phyloP scores from a whole-genome alignment of 2,113 vertebrate genomes.

The Falcunculus frontatus region DNA sequence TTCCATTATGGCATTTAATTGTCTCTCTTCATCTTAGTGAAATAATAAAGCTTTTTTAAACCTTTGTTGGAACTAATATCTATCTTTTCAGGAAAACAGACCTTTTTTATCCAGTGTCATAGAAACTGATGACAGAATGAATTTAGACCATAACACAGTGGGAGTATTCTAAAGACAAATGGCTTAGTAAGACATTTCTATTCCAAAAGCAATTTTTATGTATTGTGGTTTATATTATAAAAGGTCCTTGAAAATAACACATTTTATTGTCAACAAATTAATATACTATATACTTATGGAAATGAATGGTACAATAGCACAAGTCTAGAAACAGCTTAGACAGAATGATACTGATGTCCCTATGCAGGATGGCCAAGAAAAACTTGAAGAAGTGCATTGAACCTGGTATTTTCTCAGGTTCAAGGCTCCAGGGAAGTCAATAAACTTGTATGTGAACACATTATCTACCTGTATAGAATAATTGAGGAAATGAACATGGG shows the following conservation, averaged over 20 bases:
- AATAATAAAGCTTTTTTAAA: neutral
- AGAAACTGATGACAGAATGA: slow-evolving; percentile 25
- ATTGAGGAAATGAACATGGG: neutral
- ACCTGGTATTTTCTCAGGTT: neutral
- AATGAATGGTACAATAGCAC: neutral
- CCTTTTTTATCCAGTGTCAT: slow-evolving; percentile 19
- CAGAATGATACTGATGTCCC: neutral
- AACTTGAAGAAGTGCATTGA: neutral
- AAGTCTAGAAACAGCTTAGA: neutral
- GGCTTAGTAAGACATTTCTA: neutral
- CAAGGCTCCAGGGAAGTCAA: neutral
- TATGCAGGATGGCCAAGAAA: neutral
- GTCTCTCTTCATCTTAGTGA: neutral
- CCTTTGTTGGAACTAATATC: neutral
- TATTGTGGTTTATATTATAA: neutral
- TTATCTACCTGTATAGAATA: neutral
- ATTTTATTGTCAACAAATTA: neutral
- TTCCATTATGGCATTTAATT: neutral
- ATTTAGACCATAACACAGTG: neutral
- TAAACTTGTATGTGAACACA: neutral
- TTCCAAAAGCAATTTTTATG: neutral
- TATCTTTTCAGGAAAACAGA: slow-evolving; percentile 4
- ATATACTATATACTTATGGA: neutral
- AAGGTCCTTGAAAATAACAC: neutral
- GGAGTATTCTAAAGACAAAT: slow-evolving; percentile 22